Conservation (phyloP, 1,140 invertebrate genomes). For the Xylocopa sonorina region DNA sequence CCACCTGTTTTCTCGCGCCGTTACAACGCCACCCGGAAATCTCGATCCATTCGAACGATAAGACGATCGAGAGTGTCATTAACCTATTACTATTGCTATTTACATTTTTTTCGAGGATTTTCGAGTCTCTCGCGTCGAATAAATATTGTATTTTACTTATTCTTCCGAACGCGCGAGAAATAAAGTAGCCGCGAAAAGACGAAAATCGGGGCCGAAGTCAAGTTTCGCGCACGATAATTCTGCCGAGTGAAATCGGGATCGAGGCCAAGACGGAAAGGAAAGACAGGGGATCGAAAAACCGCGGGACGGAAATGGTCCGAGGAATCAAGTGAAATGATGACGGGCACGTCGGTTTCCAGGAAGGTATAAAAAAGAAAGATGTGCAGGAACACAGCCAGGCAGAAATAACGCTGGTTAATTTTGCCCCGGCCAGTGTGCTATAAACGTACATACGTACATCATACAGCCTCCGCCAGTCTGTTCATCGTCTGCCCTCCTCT, state of each 20-base stretch:
- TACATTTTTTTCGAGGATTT: too few relatives aligned
- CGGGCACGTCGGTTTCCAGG: conserved; percentile 6
- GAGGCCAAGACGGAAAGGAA: conserved; percentile 49
- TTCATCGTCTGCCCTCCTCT: conserved; percentile 67
- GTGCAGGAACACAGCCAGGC: conserved; percentile 60
- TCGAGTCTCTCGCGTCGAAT: too few relatives aligned
- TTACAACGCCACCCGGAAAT: not conserved
- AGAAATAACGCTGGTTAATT: conserved; percentile 72
- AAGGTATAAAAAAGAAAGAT: conserved; percentile 61
- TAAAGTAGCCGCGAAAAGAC: not conserved
- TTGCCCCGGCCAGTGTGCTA: conserved; percentile 66
- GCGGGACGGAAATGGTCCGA: not conserved
- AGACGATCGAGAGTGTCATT: too few relatives aligned
- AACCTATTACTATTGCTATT: too few relatives aligned
- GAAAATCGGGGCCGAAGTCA: conserved; percentile 46
- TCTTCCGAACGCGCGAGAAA: not conserved
- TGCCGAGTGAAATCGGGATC: conserved; percentile 54
- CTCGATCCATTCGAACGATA: too few relatives aligned
- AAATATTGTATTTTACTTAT: too few relatives aligned
- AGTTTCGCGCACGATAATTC: conserved; percentile 49
- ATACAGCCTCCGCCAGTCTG: conserved; percentile 68
- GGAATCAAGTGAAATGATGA: not conserved
- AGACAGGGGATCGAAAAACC: not conserved
- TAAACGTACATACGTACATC: conserved; percentile 71
- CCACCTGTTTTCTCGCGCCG: not conserved